Base-by-base conservation (phyloP, 1,140 invertebrate genomes). In the Leptoteleia sp. region DNA sequence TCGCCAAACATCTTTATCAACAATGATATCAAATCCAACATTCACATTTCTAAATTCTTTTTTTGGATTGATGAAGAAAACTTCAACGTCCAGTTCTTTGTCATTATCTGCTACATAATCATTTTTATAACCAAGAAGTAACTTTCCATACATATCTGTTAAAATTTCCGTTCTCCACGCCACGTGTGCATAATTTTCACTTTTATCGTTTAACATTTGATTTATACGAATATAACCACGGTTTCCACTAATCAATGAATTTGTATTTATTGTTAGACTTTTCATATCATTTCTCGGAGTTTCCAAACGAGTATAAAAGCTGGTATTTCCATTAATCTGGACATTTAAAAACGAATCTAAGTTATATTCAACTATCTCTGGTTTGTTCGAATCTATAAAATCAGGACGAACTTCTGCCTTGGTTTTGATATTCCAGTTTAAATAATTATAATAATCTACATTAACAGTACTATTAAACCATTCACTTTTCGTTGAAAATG, bases 41-140 rank as follows among this genome's bases (percentile, higher is more conserved):
- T 90, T 82, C 0, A 93, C 15, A n/a, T 88, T 86, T 4, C 85
- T 81, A 47, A 89, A 91, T 1, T 81, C 83, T 50, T 85, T 84
- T 9, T 87, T 84, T 0, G 91, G 91, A 83, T 93, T 93, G 16
- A 88, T 59, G 29, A 91, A 92, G 64, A 90, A 92, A 0, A 88
- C 55, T 4, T 87, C 75, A 4, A 83, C 71, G 35, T 86, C 91
- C 31, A 91, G 87, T 15, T 91, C 90, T 54, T 89, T 88, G 19
- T 91, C 86, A 7, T 64, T 67, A 5, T 0, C 27, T 11, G 29
- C 8, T 0, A 45, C 13, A n/a, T 25, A 1, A 25, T 16, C 22
- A 5, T 3, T 11, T 16, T 29, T 61, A 11, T 70, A 71, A 1
- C 64, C 71, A 0, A 73, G 55, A 0, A 76, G 4, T 1, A 87